Evolutionary conservation across 2,113 vertebrate genomes (phyloP), one percentile per base, ranked within the genome.

Genomic region (Octodon degus): DNA sequence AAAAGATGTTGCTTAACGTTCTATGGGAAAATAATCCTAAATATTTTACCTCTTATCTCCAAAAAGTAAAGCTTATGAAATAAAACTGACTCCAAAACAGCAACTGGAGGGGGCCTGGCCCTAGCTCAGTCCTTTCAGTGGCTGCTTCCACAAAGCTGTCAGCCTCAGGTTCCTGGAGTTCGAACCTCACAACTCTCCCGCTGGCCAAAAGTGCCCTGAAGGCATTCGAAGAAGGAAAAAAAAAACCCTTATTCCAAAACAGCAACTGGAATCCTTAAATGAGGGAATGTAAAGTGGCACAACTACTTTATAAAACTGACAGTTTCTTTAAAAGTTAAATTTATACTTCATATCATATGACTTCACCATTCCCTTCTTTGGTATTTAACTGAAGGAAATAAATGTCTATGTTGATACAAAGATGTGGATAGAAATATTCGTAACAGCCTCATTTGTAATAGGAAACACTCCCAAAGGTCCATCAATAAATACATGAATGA

Each of bases 221-320:
- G n/a, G n/a, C n/a, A n/a, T n/a, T n/a, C n/a, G n/a, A n/a, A n/a
- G n/a, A n/a, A n/a, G n/a, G n/a, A n/a, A n/a, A n/a, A n/a, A n/a
- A n/a, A n/a, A n/a, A n/a, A n/a, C n/a, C n/a, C n/a, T n/a, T n/a
- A n/a, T n/a, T 85, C 55, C 74, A 90, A 90, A 90, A 92, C 12
- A 91, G 27, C 77, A 74, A 74, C 8, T 62, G 7, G n/a, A 94
- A 86, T 47, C 74, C 63, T 94, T 86, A 90, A 87, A 86, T 81
- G 50, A 76, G n/a, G 58, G 25, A 84, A 85, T 43, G 2, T 70
- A 89, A 96, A 97, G 86, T 70, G 14, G 40, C 43, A 91, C 37
- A 50, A 93, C 22, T 84, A 85, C 84, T 81, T 87, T 93, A 37
- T 74, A 84, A 97, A 95, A 93, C n/a, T 68, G 13, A 32, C 34